Percentiles rank a stretch among this genome's conserved stretches.
Conservation (phyloP, 2,888 invertebrate species). For the Villa cingulata region DNA sequence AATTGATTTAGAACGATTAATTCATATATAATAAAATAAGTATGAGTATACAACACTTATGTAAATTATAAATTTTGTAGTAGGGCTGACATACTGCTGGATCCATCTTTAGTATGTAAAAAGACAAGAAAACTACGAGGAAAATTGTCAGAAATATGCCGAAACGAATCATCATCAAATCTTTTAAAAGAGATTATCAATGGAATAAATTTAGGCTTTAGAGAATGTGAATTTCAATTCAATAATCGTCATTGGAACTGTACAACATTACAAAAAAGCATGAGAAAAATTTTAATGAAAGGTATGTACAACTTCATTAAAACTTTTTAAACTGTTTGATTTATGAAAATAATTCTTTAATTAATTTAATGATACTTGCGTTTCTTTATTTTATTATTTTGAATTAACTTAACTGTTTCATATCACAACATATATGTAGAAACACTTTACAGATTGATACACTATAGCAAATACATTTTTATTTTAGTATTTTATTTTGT, state of each 20-base stretch:
- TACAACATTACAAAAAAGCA: conserved; percentile 62
- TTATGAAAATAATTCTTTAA: conserved; percentile 20
- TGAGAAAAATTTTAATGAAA: conserved; percentile 72
- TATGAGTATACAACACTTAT: too few relatives aligned
- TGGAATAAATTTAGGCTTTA: conserved; percentile 69
- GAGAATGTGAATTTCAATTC: conserved; percentile 81
- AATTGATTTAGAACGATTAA: too few relatives aligned
- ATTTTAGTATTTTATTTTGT: too few relatives aligned
- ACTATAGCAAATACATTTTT: too few relatives aligned
- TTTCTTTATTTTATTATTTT: not conserved
- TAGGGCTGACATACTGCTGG: conserved; percentile 76
- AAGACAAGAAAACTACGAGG: conserved; percentile 65
- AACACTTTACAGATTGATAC: too few relatives aligned
- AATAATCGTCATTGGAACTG: conserved; percentile 80
- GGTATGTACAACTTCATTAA: conserved; percentile 43
- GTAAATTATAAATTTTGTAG: too few relatives aligned
- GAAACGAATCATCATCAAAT: conserved; percentile 22
- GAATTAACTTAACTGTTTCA: too few relatives aligned
- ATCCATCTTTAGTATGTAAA: conserved; percentile 78
- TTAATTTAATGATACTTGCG: conserved; percentile 18
- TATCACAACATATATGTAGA: too few relatives aligned
- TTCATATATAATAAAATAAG: too few relatives aligned
- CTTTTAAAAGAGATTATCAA: conserved; percentile 70
- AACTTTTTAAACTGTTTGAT: conserved; percentile 10
- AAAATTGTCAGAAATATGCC: conserved; percentile 66